Conservation (phyloP, 2,888 invertebrate genomes). For the Macrostomum cliftonense region DNA sequence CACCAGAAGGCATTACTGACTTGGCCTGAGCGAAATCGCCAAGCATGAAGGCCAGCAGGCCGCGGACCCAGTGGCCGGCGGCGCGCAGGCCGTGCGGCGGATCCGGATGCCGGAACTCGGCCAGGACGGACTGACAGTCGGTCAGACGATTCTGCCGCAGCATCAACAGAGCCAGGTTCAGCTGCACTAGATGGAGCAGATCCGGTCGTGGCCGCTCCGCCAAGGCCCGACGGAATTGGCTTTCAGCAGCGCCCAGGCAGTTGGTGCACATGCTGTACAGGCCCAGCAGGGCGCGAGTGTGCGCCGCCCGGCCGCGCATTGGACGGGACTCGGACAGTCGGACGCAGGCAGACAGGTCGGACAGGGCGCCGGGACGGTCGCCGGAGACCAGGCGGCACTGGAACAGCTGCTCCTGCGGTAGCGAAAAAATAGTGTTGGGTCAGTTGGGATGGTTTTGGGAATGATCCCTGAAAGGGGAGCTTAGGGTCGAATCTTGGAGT, state of each 20-base stretch:
- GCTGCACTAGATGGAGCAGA: constrained; percentile 46
- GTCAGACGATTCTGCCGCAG: constrained; percentile 67
- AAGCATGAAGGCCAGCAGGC: constrained; percentile 87
- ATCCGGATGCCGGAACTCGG: too few species aligned
- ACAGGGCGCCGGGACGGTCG: constrained; percentile 71
- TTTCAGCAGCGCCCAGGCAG: constrained; percentile 83
- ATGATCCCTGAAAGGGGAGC: too few species aligned
- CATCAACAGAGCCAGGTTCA: constrained; percentile 88
- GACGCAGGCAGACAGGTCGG: constrained; percentile 37
- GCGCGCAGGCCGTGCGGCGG: constrained; percentile 6
- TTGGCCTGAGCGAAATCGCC: constrained; percentile 88
- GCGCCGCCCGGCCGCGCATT: constrained; percentile 7
- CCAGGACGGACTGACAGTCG: constrained; percentile 40
- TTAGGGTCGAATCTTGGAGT: too few species aligned
- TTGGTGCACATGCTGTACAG: constrained; percentile 98
- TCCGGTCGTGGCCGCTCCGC: too few species aligned
- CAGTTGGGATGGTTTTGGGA: too few species aligned
- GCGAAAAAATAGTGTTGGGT: too few species aligned
- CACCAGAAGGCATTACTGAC: constrained; percentile 44
- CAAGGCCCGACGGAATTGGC: constrained; percentile 74
- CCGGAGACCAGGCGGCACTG: constrained; percentile 93
- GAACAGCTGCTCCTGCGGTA: constrained; percentile 67
- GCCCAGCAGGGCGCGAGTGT: constrained; percentile 41
- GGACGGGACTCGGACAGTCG: constrained; percentile 3
- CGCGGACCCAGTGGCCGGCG: constrained; percentile 83